Conservation (phyloP, 2,113 vertebrate genomes). For the Lepus americanus region DNA sequence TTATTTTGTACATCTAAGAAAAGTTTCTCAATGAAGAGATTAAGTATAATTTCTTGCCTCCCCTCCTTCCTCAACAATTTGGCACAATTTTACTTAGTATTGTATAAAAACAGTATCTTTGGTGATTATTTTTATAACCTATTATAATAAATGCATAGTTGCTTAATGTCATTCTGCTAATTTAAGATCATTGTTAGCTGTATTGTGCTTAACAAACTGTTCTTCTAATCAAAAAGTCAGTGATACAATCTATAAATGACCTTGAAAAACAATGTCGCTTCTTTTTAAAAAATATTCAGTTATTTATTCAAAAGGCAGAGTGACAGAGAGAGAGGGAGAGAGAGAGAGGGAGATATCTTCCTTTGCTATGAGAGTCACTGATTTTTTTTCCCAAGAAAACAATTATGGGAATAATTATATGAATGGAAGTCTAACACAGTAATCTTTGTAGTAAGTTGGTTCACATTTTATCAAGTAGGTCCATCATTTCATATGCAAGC, state of each 20-base stretch:
- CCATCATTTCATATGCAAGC: not conserved
- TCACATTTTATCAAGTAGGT: constrained; percentile 29
- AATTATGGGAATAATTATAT: not conserved
- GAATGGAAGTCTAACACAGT: not conserved
- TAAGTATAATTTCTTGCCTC: not conserved
- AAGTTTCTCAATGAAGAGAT: constrained; percentile 21
- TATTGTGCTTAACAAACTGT: constrained; percentile 8
- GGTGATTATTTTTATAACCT: constrained; percentile 45
- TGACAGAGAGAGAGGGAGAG: constrained; percentile 13
- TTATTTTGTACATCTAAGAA: constrained; percentile 30
- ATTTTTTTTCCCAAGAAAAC: constrained; percentile 40
- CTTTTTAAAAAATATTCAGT: constrained; percentile 26
- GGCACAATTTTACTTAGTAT: constrained; percentile 32
- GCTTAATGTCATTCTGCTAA: constrained; percentile 36
- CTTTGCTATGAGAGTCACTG: not conserved
- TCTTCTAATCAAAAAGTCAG: constrained; percentile 28
- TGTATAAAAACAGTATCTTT: constrained; percentile 47
- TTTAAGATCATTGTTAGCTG: constrained; percentile 9
- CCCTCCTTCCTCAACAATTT: not conserved
- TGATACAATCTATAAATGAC: constrained; percentile 9
- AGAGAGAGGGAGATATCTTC: constrained; percentile 1
- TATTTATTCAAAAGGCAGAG: not conserved
- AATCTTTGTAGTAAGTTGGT: constrained; percentile 33
- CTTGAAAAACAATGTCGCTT: constrained; percentile 35
- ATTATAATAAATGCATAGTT: constrained; percentile 22